A percentile compares a stretch with the other conserved stretches of the same genome.
Conservation (phyloP, 2,888 invertebrate genomes). For the Catocala sponsa region DNA sequence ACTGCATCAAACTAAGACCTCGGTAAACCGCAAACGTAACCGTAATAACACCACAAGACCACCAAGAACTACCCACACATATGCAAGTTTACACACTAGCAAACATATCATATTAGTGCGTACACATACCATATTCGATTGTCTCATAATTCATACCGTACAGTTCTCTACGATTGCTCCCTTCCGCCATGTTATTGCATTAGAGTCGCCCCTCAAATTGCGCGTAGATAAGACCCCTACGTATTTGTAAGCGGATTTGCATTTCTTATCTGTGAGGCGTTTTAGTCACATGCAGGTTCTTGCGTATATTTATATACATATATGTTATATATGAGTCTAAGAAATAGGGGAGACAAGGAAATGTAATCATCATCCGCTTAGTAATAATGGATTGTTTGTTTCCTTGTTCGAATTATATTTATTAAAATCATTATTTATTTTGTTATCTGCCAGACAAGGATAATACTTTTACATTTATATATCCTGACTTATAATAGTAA, state of each 20-base stretch:
- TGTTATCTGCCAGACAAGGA: too few relatives aligned
- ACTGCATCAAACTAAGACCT: not conserved
- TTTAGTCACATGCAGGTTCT: slow-evolving; percentile 53
- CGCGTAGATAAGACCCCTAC: slow-evolving; percentile 62
- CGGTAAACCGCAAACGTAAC: too few relatives aligned
- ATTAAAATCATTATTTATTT: not conserved
- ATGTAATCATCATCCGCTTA: not conserved
- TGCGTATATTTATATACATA: slow-evolving; percentile 19
- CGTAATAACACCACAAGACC: too few relatives aligned
- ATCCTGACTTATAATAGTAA: too few relatives aligned
- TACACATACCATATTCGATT: slow-evolving; percentile 31
- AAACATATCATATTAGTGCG: slow-evolving; percentile 12
- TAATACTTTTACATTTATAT: too few relatives aligned
- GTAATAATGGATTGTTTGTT: not conserved
- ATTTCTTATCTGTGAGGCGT: slow-evolving; percentile 64
- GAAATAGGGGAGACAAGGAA: not conserved
- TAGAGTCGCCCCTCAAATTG: slow-evolving; percentile 66
- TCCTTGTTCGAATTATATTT: not conserved
- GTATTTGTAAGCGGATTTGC: slow-evolving; percentile 67
- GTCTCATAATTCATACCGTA: slow-evolving; percentile 56
- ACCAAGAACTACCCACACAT: too few relatives aligned
- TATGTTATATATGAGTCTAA: not conserved
- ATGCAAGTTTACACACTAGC: not conserved
- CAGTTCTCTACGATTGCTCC: slow-evolving; percentile 60
- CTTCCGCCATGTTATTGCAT: slow-evolving; percentile 67